These are phyloP conservation scores for Branchipolynoe longqiensis DNA, from an alignment of 2,888 invertebrate species.

Conservation along the genomic window DNA sequence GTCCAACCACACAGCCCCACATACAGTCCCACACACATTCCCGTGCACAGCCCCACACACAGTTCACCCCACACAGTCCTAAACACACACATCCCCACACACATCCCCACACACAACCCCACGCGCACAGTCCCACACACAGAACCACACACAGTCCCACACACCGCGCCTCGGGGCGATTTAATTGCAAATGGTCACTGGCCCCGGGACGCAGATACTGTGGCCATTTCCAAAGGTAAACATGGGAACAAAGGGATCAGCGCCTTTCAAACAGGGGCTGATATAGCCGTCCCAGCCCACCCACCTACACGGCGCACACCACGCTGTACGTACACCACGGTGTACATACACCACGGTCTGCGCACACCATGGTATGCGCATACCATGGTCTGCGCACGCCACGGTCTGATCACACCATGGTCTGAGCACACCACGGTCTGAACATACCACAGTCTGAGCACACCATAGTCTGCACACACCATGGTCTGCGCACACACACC, in stretches of 20 bases:
- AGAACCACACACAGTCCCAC: not conserved
- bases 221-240: constrained; percentile 4
- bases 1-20: not conserved
- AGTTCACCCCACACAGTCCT: no score
- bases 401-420: no score
- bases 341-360: no score
- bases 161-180: not conserved
- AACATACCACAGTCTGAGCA: no score
- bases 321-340: no score
- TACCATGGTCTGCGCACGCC: no score
- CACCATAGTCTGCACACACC: no score
- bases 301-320: not conserved
- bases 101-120: not conserved
- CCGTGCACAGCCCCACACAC: no score
- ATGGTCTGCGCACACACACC: no score
- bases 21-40: not conserved
- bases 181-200: constrained; percentile 20
- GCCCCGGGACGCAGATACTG: not conserved
- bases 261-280: not conserved
- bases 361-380: no score
- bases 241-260: constrained; percentile 16
- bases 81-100: not conserved
- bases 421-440: no score
- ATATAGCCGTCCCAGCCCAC: constrained; percentile 14
- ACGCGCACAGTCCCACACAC: not conserved